These are phyloP conservation scores for Eledone cirrhosa DNA, from an alignment of 2,888 invertebrate species.

Conservation along the genomic window DNA sequence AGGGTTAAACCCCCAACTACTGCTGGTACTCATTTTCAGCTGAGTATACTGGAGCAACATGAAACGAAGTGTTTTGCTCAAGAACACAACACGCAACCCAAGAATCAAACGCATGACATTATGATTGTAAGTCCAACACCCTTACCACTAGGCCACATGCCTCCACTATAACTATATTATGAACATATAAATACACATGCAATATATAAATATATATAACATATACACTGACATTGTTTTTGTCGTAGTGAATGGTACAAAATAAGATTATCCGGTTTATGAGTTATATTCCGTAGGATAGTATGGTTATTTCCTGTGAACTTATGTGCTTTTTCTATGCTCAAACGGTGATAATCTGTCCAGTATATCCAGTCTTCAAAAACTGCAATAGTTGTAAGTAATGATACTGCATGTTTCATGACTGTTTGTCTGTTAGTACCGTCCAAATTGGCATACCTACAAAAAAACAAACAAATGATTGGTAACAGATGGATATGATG, in stretches of 20 bases:
- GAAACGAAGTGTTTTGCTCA: no score
- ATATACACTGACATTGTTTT: constrained; percentile 65
- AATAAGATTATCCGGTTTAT: constrained; percentile 93
- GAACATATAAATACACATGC: not conserved
- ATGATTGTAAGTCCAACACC: no score
- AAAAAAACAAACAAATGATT: not conserved
- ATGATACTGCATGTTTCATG: constrained; percentile 86
- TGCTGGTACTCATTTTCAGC: no score
- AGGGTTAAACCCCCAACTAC: no score
- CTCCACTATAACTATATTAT: no score
- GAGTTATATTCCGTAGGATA: constrained; percentile 87
- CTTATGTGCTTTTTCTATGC: constrained; percentile 88
- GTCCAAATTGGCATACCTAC: constrained; percentile 77
- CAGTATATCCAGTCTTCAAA: constrained; percentile 80
- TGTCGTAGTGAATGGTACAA: constrained; percentile 90
- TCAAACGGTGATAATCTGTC: constrained; percentile 98
- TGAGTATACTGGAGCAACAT: no score
- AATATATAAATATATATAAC: not conserved
- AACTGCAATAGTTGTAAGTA: constrained; percentile 75
- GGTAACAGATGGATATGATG: not conserved
- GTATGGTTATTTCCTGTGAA: constrained; percentile 79
- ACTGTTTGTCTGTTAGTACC: constrained; percentile 81
- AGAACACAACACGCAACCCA: no score
- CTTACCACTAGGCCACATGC: no score
- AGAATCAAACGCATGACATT: no score